Evolutionary conservation across 37 sponge, comb jelly and placozoan species (phyloP), one percentile per base, ranked within the genome.

Genomic region (Diacarnus erythraeanus): DNA sequence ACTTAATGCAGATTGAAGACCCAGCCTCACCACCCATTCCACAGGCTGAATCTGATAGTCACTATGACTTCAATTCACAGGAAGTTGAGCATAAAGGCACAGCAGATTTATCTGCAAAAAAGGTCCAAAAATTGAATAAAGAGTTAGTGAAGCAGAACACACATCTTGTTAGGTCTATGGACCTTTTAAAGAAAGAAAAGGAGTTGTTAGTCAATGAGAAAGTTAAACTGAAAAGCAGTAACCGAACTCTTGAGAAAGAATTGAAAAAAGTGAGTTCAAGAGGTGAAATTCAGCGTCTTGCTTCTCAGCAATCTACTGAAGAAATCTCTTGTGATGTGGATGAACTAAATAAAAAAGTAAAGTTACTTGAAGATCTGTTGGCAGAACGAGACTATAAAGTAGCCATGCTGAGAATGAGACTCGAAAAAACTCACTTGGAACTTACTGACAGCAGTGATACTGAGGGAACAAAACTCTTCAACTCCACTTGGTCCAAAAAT

Each of bases 121-220:
- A 71, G 54, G 21, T 85, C 29, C 78, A 85, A 2, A 85, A 77
- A 43, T 33, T 44, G 44, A 85, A 85, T 60, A 69, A 71, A 33
- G 78, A 85, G 12, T 40, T 85, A 33, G 3, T 38, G 2, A 85
- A 85, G 54, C 63, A 69, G 65, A 78, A 70, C 29, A 15, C 29
- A 3, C 84, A 83, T 20, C 57, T 83, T 17, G 29, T 57, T 0
- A 85, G 77, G 42, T 59, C 64, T 3, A 43, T 85, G 30, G 85
- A 85, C 29, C 20, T 69, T 4, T 39, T 85, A 20, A 85, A 71
- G 71, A 77, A 71, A 20, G 85, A 85, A 65, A 77, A 38, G 26
- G 78, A 78, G 12, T 17, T 30, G 38, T 71, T 85, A 2, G 31
- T 58, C 2, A 35, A 59, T 33, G 81, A 74, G 1, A 86, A 69